Evolutionary conservation across 2,797 vertebrate species (phyloP).

Genomic region (Melopsittacus undulatus): DNA sequence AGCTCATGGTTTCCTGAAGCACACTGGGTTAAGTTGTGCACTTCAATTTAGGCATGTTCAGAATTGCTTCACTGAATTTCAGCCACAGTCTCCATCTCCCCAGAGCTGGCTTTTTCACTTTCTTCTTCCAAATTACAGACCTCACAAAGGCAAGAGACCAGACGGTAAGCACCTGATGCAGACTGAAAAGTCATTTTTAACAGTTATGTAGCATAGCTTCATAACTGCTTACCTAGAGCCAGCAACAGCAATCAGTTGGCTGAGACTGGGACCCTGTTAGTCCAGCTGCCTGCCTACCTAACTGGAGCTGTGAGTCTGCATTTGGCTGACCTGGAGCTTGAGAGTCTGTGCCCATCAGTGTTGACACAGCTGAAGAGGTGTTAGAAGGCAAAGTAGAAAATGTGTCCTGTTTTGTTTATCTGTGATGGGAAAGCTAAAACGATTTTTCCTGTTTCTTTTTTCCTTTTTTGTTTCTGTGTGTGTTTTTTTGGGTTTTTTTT

Average conservation of each 20-base stretch:
- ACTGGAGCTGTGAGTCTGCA: neutral
- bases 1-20: neutral
- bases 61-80: neutral
- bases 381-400: neutral
- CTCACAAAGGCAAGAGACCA: neutral
- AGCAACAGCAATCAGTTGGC: neutral
- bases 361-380: neutral
- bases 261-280: neutral
- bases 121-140: neutral
- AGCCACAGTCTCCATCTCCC: neutral
- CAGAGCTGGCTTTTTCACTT: neutral
- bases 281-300: rapidly evolving
- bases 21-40: neutral
- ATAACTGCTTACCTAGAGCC: neutral
- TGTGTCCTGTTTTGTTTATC: neutral
- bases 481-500: no score
- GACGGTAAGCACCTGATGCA: neutral
- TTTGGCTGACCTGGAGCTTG: neutral
- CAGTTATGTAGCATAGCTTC: neutral
- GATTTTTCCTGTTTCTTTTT: neutral
- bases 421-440: neutral
- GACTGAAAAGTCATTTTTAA: neutral
- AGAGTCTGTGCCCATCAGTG: neutral
- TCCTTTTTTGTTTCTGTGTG: neutral
- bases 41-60: neutral